A percentile compares a stretch with the other conserved stretches of the same genome.
Evolutionary conservation across 30 jellyfish, hydroid and myxozoan genomes (phyloP).

Genomic region (Turritopsis dohrnii): DNA sequence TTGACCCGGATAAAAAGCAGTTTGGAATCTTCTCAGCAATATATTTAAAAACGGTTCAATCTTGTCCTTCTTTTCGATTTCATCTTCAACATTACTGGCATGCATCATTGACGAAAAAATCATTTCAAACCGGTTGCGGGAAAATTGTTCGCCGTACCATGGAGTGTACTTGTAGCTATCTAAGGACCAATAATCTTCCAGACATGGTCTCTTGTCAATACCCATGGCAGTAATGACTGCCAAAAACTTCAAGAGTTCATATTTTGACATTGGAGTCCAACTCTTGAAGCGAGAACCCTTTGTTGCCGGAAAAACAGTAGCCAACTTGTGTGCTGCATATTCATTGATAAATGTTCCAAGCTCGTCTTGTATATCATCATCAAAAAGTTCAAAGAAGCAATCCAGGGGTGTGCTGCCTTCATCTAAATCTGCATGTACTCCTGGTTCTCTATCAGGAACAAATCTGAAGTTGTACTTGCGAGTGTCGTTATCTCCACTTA

Average conservation of each 20-base stretch:
- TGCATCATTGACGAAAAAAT: constrained; percentile 34
- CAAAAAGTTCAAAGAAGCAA: neutral
- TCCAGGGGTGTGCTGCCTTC: neutral
- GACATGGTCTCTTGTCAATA: constrained; percentile 22
- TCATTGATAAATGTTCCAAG: neutral
- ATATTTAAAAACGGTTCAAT: constrained; percentile 35
- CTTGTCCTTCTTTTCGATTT: constrained; percentile 17
- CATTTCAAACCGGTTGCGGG: constrained; percentile 34
- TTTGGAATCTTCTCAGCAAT: constrained; percentile 11
- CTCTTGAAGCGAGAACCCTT: neutral
- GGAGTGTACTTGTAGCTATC: constrained; percentile 16
- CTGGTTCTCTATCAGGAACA: neutral
- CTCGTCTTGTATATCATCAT: constrained; percentile 1
- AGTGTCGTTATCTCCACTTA: no score
- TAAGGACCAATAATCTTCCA: constrained; percentile 32
- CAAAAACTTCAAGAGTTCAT: neutral
- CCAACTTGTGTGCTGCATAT: neutral
- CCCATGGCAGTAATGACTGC: constrained; percentile 29
- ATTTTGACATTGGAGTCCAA: constrained; percentile 8
- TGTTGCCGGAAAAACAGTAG: neutral
- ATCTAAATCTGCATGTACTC: neutral
- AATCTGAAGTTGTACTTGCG: neutral
- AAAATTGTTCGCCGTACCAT: constrained; percentile 15
- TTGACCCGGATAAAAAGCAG: constrained; percentile 22
- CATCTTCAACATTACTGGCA: constrained; percentile 7